Percentiles rank a stretch among this genome's conserved stretches.
Evolutionary conservation across 2,113 vertebrate species (phyloP).

Genomic region (Pygoscelis adeliae): DNA sequence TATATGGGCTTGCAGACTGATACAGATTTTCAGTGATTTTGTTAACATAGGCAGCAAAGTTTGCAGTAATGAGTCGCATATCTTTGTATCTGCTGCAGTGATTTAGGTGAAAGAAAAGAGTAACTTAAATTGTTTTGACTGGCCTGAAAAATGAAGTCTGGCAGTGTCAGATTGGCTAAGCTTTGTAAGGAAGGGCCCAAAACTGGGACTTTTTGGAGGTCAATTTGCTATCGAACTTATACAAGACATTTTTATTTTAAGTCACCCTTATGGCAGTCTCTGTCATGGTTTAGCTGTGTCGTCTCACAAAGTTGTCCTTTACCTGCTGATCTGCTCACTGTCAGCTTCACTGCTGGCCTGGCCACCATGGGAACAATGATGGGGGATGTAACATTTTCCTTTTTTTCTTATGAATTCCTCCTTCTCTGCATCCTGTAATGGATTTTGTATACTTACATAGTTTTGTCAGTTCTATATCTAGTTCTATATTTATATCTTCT

Average conservation of each 20-base stretch:
- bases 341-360: not conserved
- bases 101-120: not conserved
- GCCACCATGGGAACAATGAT: not conserved
- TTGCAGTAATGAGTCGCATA: not conserved
- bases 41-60: not conserved
- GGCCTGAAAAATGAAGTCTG: not conserved
- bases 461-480: not conserved
- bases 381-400: rapidly evolving
- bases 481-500: not conserved
- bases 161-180: not conserved
- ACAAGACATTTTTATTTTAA: not conserved
- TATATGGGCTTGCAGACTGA: not conserved
- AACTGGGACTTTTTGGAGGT: not conserved
- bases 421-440: not conserved
- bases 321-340: not conserved
- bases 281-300: not conserved
- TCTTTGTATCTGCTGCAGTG: not conserved
- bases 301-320: not conserved
- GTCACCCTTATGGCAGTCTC: not conserved
- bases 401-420: not conserved
- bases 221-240: rapidly evolving
- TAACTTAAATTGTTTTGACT: not conserved
- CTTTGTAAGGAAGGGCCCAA: not conserved
- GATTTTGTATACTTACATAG: not conserved
- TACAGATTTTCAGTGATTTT: not conserved